phyloP scores from a whole-genome alignment of 53 echinoderm and acorn worm species.

The Paracentrotus lividus region DNA sequence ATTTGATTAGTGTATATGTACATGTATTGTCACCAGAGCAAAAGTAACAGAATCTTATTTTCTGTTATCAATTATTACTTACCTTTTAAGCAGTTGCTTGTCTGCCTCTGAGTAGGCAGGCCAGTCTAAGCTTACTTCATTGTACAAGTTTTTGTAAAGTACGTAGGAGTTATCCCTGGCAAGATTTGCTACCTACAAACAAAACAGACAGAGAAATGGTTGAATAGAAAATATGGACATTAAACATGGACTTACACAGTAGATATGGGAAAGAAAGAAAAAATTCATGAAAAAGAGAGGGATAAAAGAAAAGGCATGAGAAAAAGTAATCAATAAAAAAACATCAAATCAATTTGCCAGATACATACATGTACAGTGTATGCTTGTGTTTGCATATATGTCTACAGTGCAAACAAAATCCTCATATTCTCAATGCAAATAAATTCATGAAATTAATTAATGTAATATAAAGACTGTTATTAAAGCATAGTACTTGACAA shows the following conservation, averaged over 20 bases:
- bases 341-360: neutral
- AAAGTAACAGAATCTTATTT: too few relatives aligned
- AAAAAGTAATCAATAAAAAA: neutral
- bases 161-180: slow-evolving; percentile 84
- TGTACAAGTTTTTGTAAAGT: slow-evolving; percentile 89
- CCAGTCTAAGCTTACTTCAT: slow-evolving; percentile 92
- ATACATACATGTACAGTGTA: neutral
- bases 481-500: too few relatives aligned
- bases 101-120: slow-evolving; percentile 87
- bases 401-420: too few relatives aligned
- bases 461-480: too few relatives aligned
- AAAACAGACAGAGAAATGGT: neutral
- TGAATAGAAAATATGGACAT: neutral
- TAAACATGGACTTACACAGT: too few relatives aligned
- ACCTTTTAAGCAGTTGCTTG: slow-evolving; percentile 82
- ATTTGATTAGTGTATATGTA: too few relatives aligned
- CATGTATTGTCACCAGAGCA: too few relatives aligned
- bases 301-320: neutral
- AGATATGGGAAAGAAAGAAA: too few relatives aligned
- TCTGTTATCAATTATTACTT: too few relatives aligned
- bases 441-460: too few relatives aligned
- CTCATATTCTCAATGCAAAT: neutral
- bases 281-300: neutral
- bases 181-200: slow-evolving; percentile 86
- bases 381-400: too few relatives aligned